These are phyloP conservation scores for Arnoldichthys spilopterus DNA, from an alignment of 2,797 vertebrate genomes.

Conservation along the genomic window DNA sequence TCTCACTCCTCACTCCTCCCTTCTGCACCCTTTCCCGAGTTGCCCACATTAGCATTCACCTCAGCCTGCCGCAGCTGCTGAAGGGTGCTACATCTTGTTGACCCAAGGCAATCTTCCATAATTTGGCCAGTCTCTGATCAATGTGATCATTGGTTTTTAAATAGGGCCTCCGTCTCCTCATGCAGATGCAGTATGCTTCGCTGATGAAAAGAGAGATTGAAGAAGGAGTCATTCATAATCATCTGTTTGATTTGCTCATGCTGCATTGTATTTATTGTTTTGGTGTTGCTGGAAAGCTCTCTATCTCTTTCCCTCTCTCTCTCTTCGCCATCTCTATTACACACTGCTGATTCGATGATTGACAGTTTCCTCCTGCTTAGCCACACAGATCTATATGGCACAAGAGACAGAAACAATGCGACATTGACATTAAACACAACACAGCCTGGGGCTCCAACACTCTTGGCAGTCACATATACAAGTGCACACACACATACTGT, in stretches of 20 bases:
- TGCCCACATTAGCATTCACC: conserved; percentile 48
- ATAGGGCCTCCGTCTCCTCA: conserved; percentile 1
- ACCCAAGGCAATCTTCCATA: conserved; percentile 25
- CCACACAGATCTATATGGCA: conserved; percentile 56
- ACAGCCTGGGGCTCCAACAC: conserved; percentile 36
- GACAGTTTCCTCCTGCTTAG: conserved; percentile 54
- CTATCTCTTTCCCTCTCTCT: conserved; percentile 7
- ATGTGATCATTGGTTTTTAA: conserved; percentile 39
- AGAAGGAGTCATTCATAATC: conserved; percentile 6
- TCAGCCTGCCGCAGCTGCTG: conserved; percentile 31
- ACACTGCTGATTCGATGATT: conserved; percentile 46
- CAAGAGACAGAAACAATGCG: conserved; percentile 36
- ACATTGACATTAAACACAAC: conserved; percentile 55
- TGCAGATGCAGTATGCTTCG: conserved; percentile 11
- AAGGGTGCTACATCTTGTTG: conserved; percentile 45
- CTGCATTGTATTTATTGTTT: conserved; percentile 26
- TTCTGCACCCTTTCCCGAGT: conserved; percentile 7
- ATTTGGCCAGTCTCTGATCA: conserved; percentile 47
- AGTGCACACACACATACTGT: neutral
- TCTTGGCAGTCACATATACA: conserved; percentile 19
- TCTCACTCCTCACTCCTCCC: neutral
- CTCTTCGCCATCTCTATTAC: neutral
- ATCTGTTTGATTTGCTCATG: conserved; percentile 29
- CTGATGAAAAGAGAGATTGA: neutral
- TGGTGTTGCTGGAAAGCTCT: neutral